These are phyloP conservation scores for Chamaea fasciata DNA, from an alignment of 2,113 vertebrate genomes.

Conservation along the genomic window DNA sequence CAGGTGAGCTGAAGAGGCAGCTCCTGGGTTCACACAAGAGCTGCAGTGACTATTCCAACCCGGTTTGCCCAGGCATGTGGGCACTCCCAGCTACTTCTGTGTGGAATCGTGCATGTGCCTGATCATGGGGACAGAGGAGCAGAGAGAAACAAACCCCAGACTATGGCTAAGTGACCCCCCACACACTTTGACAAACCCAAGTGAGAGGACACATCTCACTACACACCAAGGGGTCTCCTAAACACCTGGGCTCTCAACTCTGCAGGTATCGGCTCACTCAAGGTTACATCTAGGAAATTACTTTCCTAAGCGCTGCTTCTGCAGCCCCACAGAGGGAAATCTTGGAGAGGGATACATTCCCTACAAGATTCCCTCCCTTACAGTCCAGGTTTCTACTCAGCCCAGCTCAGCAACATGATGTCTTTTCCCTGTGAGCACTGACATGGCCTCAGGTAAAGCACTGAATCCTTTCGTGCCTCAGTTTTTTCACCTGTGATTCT, in stretches of 20 bases:
- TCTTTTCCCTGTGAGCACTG: neutral
- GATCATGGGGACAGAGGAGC: neutral
- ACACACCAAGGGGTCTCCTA: neutral
- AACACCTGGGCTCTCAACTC: neutral
- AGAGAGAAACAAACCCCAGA: neutral
- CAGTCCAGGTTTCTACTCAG: neutral
- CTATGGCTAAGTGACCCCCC: neutral
- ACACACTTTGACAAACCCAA: rapidly evolving
- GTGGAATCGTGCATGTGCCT: rapidly evolving
- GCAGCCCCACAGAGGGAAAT: neutral
- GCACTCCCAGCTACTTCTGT: neutral
- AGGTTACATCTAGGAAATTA: neutral
- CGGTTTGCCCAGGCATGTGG: rapidly evolving
- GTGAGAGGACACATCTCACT: neutral
- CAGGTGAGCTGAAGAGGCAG: neutral
- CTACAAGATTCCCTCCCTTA: neutral
- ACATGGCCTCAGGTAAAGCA: neutral
- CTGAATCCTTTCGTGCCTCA: neutral
- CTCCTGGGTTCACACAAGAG: neutral
- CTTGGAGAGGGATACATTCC: neutral
- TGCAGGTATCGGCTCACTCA: neutral
- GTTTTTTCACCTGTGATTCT: neutral
- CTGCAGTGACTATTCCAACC: neutral
- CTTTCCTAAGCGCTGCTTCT: neutral
- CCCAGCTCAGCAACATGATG: neutral